phyloP scores from a whole-genome alignment of 2,113 vertebrate species.

The Ornithorhynchus anatinus region DNA sequence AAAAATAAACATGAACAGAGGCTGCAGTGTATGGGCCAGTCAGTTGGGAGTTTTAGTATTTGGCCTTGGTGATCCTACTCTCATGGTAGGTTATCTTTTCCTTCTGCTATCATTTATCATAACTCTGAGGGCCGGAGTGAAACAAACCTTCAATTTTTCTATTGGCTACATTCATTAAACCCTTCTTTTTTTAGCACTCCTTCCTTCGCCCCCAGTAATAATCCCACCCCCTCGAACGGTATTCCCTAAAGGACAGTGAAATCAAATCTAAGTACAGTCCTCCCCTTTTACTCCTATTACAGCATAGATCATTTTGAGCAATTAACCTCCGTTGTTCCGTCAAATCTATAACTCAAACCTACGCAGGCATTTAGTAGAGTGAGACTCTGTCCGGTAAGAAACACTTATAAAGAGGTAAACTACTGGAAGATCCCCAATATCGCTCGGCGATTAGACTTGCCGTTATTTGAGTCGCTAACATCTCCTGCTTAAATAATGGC shows the following conservation, averaged over 20 bases:
- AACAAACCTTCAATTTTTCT: slow-evolving; percentile 75
- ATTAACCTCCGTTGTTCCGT: slow-evolving; percentile 82
- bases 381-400: slow-evolving; percentile 35
- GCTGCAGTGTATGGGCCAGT: slow-evolving; percentile 92
- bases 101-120: slow-evolving; percentile 98
- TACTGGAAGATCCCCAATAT: slow-evolving; percentile 24
- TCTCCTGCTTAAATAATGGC: slow-evolving; percentile 71
- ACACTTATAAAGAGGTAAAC: slow-evolving; percentile 56
- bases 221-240: slow-evolving; percentile 71
- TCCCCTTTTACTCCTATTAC: slow-evolving; percentile 72
- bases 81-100: slow-evolving; percentile 97
- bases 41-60: slow-evolving; percentile 98
- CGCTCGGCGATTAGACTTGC: slow-evolving; percentile 25
- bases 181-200: slow-evolving; percentile 65
- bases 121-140: slow-evolving; percentile 82
- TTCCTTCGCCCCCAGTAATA: slow-evolving; percentile 69
- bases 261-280: slow-evolving; percentile 77
- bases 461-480: slow-evolving; percentile 45
- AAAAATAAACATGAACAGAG: slow-evolving; percentile 98
- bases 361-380: slow-evolving; percentile 52
- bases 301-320: slow-evolving; percentile 77
- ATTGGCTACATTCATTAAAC: slow-evolving; percentile 77
- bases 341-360: slow-evolving; percentile 68
- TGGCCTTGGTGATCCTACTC: slow-evolving; percentile 94
- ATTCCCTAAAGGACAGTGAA: slow-evolving; percentile 82